Conservation (phyloP, 2,888 invertebrate genomes). For the Julus scanicus region DNA sequence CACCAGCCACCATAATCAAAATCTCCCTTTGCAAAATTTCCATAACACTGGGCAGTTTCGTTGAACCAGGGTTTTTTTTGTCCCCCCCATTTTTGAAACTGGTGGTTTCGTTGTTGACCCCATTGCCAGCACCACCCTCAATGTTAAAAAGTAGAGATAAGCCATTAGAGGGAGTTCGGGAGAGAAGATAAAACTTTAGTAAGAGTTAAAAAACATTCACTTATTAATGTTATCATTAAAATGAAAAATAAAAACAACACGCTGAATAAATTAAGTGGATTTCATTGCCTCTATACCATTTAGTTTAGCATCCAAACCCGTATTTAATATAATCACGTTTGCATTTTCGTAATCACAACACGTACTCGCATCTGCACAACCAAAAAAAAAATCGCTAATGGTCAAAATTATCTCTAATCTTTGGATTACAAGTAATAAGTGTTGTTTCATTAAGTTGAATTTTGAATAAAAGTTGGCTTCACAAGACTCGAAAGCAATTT, state of each 20-base stretch:
- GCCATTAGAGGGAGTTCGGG: slow-evolving; percentile 35
- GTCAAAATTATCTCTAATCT: slow-evolving; percentile 47
- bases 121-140: slow-evolving; percentile 45
- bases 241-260: slow-evolving; percentile 47
- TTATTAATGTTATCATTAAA: slow-evolving; percentile 47
- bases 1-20: not conserved
- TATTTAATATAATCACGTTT: slow-evolving; percentile 15
- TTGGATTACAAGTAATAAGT: slow-evolving; percentile 47
- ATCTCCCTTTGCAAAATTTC: not conserved
- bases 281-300: slow-evolving; percentile 34
- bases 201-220: slow-evolving; percentile 43
- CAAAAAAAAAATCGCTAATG: slow-evolving; percentile 18
- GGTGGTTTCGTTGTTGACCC: slow-evolving; percentile 25
- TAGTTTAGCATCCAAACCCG: slow-evolving; percentile 6
- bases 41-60: slow-evolving; percentile 2
- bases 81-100: not conserved
- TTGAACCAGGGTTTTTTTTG: slow-evolving; percentile 2
- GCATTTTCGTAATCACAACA: not conserved
- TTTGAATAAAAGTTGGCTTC: slow-evolving; percentile 41
- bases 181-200: slow-evolving; percentile 25
- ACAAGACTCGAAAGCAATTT: slow-evolving; percentile 18
- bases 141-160: not conserved
- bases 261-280: slow-evolving; percentile 25
- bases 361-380: slow-evolving; percentile 19
- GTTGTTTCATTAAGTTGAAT: slow-evolving; percentile 45